phyloP scores from a whole-genome alignment of 1,140 invertebrate genomes.

The Drosophila bifasciata region DNA sequence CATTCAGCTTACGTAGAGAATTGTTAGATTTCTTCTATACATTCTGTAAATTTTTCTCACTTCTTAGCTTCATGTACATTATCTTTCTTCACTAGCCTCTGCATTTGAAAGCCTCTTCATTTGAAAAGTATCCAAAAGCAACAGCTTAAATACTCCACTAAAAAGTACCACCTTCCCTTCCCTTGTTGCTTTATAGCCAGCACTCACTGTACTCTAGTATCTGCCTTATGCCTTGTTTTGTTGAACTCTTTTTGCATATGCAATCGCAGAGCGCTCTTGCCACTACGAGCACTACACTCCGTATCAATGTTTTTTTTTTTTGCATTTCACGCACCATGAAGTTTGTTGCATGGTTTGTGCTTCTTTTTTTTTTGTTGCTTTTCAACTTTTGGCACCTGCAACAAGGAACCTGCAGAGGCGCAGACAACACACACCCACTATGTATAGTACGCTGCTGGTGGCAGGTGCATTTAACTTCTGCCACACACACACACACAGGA shows the following conservation, averaged over 20 bases:
- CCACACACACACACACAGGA: conserved; percentile 43
- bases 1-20: too few relatives aligned
- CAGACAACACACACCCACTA: conserved; percentile 50
- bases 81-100: too few relatives aligned
- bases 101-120: too few relatives aligned
- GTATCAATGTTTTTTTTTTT: conserved; percentile 48
- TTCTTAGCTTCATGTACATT: too few relatives aligned
- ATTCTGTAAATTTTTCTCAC: too few relatives aligned
- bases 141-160: too few relatives aligned
- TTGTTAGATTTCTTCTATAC: too few relatives aligned
- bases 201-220: neutral
- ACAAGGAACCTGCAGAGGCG: conserved; percentile 25
- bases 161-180: too few relatives aligned
- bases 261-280: conserved; percentile 21
- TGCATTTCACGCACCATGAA: conserved; percentile 59
- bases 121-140: too few relatives aligned
- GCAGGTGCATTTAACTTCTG: conserved; percentile 80
- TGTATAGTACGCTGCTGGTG: conserved; percentile 40
- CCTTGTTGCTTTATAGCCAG: neutral
- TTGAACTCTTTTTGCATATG: conserved; percentile 25
- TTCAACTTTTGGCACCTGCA: conserved; percentile 66
- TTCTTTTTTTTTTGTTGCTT: conserved; percentile 12
- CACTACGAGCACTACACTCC: conserved; percentile 14
- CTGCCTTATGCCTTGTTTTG: neutral
- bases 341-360: conserved; percentile 21